These are phyloP conservation scores for Cosmopolites sordidus DNA, from an alignment of 2,888 invertebrate species.

Conservation along the genomic window DNA sequence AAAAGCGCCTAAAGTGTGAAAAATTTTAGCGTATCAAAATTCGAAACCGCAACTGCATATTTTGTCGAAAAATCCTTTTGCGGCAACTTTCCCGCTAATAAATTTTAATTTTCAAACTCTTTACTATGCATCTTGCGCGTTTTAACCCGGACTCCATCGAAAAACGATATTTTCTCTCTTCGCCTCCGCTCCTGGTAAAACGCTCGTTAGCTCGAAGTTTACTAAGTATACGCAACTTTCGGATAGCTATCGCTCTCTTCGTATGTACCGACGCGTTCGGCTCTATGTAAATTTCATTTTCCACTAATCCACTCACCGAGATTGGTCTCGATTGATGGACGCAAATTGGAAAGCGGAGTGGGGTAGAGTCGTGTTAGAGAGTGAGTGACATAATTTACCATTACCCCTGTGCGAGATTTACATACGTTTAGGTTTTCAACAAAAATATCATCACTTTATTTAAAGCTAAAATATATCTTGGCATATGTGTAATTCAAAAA, in stretches of 20 bases:
- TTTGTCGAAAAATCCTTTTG: no score
- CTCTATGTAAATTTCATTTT: conserved; percentile 68
- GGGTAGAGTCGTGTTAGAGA: conserved; percentile 10
- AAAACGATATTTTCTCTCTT: background rate
- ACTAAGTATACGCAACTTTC: conserved; percentile 2
- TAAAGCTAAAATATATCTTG: no score
- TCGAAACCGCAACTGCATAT: no score
- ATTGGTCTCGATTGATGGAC: conserved; percentile 68
- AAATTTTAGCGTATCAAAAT: no score
- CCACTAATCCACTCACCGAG: conserved; percentile 66
- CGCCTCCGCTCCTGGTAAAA: background rate
- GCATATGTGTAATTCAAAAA: no score
- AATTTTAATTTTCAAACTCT: background rate
- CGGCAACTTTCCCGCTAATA: background rate
- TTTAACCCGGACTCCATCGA: background rate
- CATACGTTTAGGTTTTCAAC: background rate
- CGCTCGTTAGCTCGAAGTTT: conserved; percentile 1
- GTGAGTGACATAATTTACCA: conserved; percentile 7
- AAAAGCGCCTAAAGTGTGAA: no score
- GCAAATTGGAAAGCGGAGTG: conserved; percentile 60
- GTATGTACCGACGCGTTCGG: conserved; percentile 34
- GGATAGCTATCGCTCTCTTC: conserved; percentile 1
- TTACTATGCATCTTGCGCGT: background rate
- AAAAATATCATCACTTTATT: background rate
- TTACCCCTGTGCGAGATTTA: background rate